These are phyloP conservation scores for Drosophila melanocephala DNA, from an alignment of 2,888 invertebrate genomes.

Conservation along the genomic window DNA sequence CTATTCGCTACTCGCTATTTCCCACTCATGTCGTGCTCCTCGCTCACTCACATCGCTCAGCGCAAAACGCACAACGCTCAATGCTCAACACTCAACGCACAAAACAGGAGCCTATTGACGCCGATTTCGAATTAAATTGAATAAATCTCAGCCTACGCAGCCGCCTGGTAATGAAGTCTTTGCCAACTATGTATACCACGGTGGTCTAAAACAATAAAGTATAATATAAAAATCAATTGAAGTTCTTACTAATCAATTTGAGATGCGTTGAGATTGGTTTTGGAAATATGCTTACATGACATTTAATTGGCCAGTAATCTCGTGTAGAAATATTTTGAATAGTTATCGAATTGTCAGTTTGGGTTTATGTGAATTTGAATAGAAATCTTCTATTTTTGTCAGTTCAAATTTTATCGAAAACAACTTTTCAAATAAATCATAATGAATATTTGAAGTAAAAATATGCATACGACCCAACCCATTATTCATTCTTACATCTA, in stretches of 20 bases:
- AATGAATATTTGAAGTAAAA: not conserved
- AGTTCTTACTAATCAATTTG: not conserved
- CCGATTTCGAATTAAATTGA: conserved; percentile 77
- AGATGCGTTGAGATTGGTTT: not conserved
- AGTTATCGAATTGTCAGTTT: not conserved
- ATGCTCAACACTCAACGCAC: conserved; percentile 16
- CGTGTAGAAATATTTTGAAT: not conserved
- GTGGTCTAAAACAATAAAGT: conserved; percentile 14
- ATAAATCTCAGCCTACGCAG: conserved; percentile 72
- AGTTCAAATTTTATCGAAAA: not conserved
- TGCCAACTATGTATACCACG: conserved; percentile 43
- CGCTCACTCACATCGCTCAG: not conserved
- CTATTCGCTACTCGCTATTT: not conserved
- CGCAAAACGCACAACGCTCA: not conserved
- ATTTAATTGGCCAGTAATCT: not conserved
- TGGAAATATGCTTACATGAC: not conserved
- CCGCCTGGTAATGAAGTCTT: conserved; percentile 62
- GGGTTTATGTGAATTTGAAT: not conserved
- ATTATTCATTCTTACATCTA: not conserved
- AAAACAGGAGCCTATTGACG: conserved; percentile 61
- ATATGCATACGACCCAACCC: not conserved
- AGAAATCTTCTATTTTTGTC: not conserved
- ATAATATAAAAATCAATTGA: not conserved
- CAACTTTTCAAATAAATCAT: not conserved
- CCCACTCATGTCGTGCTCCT: not conserved